Evolutionary conservation across 2,113 vertebrate genomes (phyloP).

Genomic region (Turdus rufiventris): DNA sequence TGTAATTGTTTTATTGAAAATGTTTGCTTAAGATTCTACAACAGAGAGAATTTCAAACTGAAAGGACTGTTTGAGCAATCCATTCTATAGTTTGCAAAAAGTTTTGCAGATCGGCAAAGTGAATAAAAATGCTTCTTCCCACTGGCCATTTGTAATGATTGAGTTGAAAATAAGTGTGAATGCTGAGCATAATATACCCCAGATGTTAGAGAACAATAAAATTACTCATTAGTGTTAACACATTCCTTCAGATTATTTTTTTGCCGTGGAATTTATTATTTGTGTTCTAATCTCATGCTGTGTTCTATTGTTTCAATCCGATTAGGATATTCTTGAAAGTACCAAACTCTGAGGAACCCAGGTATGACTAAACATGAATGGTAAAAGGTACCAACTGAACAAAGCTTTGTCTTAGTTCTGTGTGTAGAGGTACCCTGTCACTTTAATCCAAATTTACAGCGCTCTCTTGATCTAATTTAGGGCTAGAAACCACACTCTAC

Average conservation of each 20-base stretch:
- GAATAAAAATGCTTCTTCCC: background rate
- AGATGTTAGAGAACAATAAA: background rate
- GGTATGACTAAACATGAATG: background rate
- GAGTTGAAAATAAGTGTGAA: background rate
- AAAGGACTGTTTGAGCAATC: background rate
- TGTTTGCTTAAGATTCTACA: background rate
- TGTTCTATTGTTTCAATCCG: background rate
- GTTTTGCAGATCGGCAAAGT: background rate
- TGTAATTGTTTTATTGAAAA: background rate
- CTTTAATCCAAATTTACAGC: background rate
- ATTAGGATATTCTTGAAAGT: background rate
- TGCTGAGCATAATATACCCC: background rate
- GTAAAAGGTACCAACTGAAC: background rate
- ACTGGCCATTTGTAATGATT: background rate
- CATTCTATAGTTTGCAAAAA: background rate
- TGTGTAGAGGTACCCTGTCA: background rate
- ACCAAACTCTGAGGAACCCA: background rate
- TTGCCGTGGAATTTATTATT: background rate
- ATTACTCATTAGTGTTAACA: background rate
- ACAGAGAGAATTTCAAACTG: background rate
- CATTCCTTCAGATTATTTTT: background rate
- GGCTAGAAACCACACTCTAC: background rate
- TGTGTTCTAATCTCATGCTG: background rate
- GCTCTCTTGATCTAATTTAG: background rate
- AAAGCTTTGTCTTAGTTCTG: background rate